These are phyloP conservation scores for Drosophila micromelanica DNA, from an alignment of 1,140 invertebrate species.

Conservation along the genomic window DNA sequence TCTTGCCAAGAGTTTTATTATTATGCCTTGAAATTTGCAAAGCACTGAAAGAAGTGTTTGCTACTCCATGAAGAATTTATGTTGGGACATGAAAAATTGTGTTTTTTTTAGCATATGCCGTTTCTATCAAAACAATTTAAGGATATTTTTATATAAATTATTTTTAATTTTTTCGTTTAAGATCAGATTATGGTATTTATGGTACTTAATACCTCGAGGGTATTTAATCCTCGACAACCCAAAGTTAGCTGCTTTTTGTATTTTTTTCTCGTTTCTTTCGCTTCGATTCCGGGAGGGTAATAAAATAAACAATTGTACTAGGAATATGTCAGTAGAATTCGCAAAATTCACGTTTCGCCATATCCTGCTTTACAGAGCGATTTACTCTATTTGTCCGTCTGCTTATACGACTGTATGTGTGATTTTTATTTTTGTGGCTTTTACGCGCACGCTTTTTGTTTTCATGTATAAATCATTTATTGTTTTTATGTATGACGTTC, in stretches of 20 bases:
- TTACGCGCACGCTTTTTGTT: conserved; percentile 78
- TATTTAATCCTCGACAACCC: neutral
- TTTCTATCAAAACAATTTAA: no score
- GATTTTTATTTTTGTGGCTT: conserved; percentile 82
- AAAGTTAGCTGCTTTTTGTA: conserved; percentile 7
- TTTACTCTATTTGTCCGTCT: conserved; percentile 28
- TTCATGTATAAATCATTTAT: conserved; percentile 82
- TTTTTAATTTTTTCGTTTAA: neutral
- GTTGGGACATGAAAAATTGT: no score
- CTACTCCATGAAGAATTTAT: neutral
- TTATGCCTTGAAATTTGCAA: neutral
- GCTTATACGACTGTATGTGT: conserved; percentile 48
- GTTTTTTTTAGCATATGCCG: no score
- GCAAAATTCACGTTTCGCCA: conserved; percentile 75
- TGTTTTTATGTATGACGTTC: conserved; percentile 76
- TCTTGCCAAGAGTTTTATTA: neutral
- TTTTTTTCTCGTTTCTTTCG: conserved; percentile 36
- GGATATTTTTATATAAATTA: no score
- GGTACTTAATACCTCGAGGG: neutral
- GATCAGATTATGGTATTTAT: neutral
- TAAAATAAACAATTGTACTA: conserved; percentile 81
- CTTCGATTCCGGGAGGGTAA: conserved; percentile 74
- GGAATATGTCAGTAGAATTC: conserved; percentile 80
- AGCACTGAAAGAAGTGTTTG: neutral
- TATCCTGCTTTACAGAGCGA: conserved; percentile 59